phyloP scores from a whole-genome alignment of 2,113 vertebrate genomes.

The Apeltes quadracus region DNA sequence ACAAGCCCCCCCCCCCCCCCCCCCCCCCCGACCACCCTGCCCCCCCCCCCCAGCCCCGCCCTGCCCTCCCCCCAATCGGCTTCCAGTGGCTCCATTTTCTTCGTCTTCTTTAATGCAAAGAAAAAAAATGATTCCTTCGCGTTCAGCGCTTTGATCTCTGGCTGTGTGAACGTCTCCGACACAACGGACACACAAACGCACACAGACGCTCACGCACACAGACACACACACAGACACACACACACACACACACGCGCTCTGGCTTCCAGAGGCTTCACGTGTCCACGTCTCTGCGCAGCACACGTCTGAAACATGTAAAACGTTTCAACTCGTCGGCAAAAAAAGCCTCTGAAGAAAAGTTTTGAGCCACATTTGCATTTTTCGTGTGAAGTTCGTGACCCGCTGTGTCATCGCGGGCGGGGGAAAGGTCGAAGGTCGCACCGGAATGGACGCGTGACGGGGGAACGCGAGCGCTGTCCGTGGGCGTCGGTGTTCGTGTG shows the following conservation, averaged over 20 bases:
- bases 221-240: not conserved
- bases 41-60: not conserved
- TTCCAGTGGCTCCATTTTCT: conserved; percentile 7
- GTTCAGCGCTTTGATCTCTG: conserved; percentile 1
- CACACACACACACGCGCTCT: conserved; percentile 3
- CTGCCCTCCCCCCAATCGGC: not conserved
- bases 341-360: not conserved
- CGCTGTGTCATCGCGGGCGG: too few relatives aligned
- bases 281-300: conserved; percentile 7
- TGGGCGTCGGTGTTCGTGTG: conserved; percentile 48
- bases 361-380: not conserved
- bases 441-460: conserved; percentile 4
- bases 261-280: not conserved
- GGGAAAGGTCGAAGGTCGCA: conserved; percentile 33
- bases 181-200: not conserved
- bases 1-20: not conserved
- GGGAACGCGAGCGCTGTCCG: conserved; percentile 16
- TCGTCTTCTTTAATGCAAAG: not conserved
- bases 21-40: not conserved
- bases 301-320: not conserved
- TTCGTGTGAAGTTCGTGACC: too few relatives aligned
- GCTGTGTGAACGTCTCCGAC: not conserved
- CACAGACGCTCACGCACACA: not conserved
- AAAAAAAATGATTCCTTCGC: conserved; percentile 12
- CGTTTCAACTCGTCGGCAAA: not conserved